These are phyloP conservation scores for Lutraria lutraria DNA, from an alignment of 2,888 invertebrate genomes.

Conservation along the genomic window DNA sequence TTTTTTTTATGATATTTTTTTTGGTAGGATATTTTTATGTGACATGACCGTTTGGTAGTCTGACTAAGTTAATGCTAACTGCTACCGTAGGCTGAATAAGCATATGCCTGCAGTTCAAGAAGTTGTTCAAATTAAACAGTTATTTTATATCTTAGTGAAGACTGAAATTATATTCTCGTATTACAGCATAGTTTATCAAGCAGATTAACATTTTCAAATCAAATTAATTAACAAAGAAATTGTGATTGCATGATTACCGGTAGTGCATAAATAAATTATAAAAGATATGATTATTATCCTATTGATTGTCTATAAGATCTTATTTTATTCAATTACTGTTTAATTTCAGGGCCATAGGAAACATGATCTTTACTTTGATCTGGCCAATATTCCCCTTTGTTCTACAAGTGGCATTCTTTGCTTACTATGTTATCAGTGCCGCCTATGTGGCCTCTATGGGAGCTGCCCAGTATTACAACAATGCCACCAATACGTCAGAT, in stretches of 20 bases:
- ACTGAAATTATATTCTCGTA: too few species aligned
- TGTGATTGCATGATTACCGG: too few species aligned
- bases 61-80: too few species aligned
- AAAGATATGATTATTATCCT: neutral
- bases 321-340: neutral
- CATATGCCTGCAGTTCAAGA: too few species aligned
- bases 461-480: conserved; percentile 76
- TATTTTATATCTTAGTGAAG: too few species aligned
- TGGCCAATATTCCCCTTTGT: conserved; percentile 97
- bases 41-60: too few species aligned
- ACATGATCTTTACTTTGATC: conserved; percentile 93
- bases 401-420: conserved; percentile 92
- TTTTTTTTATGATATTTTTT: too few species aligned
- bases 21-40: too few species aligned
- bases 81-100: too few species aligned
- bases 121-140: too few species aligned
- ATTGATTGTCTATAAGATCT: neutral
- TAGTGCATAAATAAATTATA: neutral
- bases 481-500: conserved; percentile 75
- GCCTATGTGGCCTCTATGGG: conserved; percentile 87
- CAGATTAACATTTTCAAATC: neutral
- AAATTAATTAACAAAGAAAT: too few species aligned
- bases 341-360: conserved; percentile 93
- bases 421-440: conserved; percentile 91
- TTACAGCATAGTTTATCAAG: too few species aligned